A percentile compares a stretch with the other conserved stretches of the same genome.
Evolutionary conservation across 2,888 invertebrate species (phyloP).

Genomic region (Campoplex capitator): DNA sequence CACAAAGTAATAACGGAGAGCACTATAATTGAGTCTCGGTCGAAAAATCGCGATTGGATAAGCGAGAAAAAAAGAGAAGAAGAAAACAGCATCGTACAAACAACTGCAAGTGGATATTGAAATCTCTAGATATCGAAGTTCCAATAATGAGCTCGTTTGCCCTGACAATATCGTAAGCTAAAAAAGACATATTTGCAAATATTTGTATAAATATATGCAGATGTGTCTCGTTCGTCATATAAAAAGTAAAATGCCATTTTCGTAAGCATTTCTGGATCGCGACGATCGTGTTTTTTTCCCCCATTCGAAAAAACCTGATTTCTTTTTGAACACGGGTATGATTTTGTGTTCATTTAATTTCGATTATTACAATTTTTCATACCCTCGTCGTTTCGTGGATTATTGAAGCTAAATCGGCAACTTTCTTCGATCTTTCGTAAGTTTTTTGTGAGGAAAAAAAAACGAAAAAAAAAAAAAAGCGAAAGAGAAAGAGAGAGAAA

Average conservation of each 20-base stretch:
- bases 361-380: not conserved
- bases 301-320: not conserved
- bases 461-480: not conserved
- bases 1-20: conserved; percentile 24
- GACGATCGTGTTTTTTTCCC: conserved; percentile 1
- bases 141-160: conserved; percentile 8
- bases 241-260: conserved; percentile 56
- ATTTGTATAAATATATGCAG: conserved; percentile 8
- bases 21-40: conserved; percentile 41
- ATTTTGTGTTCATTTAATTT: not conserved
- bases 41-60: conserved; percentile 37
- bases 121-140: conserved; percentile 32
- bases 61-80: conserved; percentile 17
- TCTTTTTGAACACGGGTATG: not conserved
- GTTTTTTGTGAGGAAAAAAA: conserved; percentile 1
- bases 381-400: conserved; percentile 3
- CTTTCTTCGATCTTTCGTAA: conserved; percentile 54
- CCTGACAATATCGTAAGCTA: conserved; percentile 22
- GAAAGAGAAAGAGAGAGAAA: conserved; percentile 12
- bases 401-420: conserved; percentile 63
- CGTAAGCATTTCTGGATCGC: conserved; percentile 39
- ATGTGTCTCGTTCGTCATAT: conserved; percentile 46
- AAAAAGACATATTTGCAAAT: conserved; percentile 24
- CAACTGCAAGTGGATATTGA: conserved; percentile 4
- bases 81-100: conserved; percentile 17